A percentile compares a stretch with the other conserved stretches of the same genome.
Evolutionary conservation across 2,113 vertebrate genomes (phyloP).

Genomic region (Heliornis fulica): DNA sequence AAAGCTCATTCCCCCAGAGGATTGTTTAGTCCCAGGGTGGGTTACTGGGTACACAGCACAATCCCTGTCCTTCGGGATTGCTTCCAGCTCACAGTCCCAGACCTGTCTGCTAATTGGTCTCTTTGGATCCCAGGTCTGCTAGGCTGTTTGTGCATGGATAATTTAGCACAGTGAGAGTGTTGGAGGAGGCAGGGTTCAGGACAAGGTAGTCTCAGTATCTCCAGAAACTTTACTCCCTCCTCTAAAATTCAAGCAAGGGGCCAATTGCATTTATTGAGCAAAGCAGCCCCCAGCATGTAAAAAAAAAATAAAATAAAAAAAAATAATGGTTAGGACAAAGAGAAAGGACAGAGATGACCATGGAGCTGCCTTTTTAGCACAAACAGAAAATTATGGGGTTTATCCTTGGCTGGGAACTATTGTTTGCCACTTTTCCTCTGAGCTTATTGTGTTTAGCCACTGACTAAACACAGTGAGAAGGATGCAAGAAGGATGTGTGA

Average conservation of each 20-base stretch:
- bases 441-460: neutral
- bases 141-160: neutral
- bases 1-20: neutral
- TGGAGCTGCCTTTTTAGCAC: neutral
- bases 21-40: neutral
- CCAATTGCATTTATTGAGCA: neutral
- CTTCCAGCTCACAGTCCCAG: neutral
- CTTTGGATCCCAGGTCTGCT: neutral
- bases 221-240: neutral
- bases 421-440: neutral
- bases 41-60: neutral
- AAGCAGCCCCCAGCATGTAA: neutral
- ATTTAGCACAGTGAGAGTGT: rapidly evolving
- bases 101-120: neutral
- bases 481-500: no score
- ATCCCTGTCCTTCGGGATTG: neutral
- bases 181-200: neutral
- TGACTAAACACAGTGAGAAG: no score
- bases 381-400: neutral
- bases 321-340: neutral
- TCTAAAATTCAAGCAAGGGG: neutral
- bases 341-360: neutral
- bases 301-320: no score
- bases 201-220: neutral
- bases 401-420: neutral